Base-by-base conservation (phyloP, 2,797 vertebrate genomes). In the Botia almorhae region DNA sequence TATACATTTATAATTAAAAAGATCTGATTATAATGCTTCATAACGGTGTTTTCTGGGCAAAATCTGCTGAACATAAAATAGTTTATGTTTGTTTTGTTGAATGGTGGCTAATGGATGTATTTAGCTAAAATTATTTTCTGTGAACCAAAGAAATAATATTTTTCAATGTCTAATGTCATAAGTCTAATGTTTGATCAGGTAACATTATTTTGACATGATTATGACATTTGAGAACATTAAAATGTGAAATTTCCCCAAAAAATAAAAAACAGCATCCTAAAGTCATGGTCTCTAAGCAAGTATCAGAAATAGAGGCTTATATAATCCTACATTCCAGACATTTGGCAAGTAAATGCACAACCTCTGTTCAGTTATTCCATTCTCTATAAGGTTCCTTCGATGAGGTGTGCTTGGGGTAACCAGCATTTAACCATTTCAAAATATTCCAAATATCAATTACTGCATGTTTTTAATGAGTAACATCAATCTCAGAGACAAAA, bases 351-450 rank as follows among this genome's bases (percentile, higher is more conserved):
- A 67, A 72, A 56, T 39, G 69, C 11, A 16, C 14, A 79, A 80
- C 67, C 76, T 63, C 13, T 72, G 53, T 81, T 84, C 74, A n/a
- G n/a, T 84, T 69, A 85, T 79, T 81, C 33, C 81, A 39, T 43
- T 56, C 0, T 51, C 12, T 19, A 64, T 23, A 55, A 79, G 84
- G 82, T 80, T 51, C 73, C 74, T 86, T 86, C 58, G 76, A 86
- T 84, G 3, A 48, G 21, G 23, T 60, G 19, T 46, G 43, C 43
- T 46, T 46, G 43, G 10, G 43, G 4, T 33, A 58, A 53, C 14
- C 58, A 63, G 51, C 17, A 7, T 58, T 46, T 13, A 48, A 46
- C 65, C 26, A 26, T 56, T 17, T 17, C 46, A 46, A 46, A 46
- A 46, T 46, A 46, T 26, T 56, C 13, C 43, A 43, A 55, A 26